phyloP scores from a whole-genome alignment of 2,113 vertebrate genomes.

The Nothobranchius kuhntae region DNA sequence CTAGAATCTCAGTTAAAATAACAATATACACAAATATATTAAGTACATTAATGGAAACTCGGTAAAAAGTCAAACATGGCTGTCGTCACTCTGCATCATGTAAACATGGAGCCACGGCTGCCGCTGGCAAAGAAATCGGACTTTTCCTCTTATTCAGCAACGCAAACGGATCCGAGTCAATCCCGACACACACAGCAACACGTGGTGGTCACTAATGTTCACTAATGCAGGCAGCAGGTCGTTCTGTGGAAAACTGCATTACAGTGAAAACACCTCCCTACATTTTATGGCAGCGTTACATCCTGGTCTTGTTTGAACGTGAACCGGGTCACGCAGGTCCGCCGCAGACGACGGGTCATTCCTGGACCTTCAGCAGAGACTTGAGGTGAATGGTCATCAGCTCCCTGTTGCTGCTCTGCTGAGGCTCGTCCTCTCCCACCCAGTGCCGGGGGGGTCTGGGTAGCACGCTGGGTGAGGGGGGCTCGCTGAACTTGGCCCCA shows the following conservation, averaged over 20 bases:
- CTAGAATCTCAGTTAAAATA: slow-evolving; percentile 91
- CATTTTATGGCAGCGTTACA: slow-evolving; percentile 77
- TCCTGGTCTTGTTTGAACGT: not conserved
- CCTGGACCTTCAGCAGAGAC: slow-evolving; percentile 90
- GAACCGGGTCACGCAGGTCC: not conserved
- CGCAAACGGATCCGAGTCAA: slow-evolving; percentile 11
- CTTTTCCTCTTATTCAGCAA: not conserved
- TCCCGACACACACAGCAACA: slow-evolving; percentile 9
- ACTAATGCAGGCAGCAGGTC: slow-evolving; percentile 28
- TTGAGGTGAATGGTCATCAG: slow-evolving; percentile 91
- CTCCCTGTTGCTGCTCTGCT: slow-evolving; percentile 81
- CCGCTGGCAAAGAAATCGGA: slow-evolving; percentile 16
- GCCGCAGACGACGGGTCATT: slow-evolving; percentile 33
- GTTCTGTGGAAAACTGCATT: slow-evolving; percentile 48
- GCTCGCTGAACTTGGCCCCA: slow-evolving; percentile 94
- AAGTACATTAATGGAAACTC: slow-evolving; percentile 80
- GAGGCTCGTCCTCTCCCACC: slow-evolving; percentile 81
- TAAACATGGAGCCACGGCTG: slow-evolving; percentile 21
- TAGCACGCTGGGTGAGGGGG: slow-evolving; percentile 93
- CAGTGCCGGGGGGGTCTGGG: slow-evolving; percentile 96
- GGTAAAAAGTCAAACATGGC: slow-evolving; percentile 83
- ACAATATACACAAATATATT: slow-evolving; percentile 90
- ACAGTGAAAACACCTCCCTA: slow-evolving; percentile 61
- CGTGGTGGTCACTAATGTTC: slow-evolving; percentile 6
- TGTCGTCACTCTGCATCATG: slow-evolving; percentile 30